Evolutionary conservation across 1,140 invertebrate genomes (phyloP).

Genomic region (Solenopsis fugax): DNA sequence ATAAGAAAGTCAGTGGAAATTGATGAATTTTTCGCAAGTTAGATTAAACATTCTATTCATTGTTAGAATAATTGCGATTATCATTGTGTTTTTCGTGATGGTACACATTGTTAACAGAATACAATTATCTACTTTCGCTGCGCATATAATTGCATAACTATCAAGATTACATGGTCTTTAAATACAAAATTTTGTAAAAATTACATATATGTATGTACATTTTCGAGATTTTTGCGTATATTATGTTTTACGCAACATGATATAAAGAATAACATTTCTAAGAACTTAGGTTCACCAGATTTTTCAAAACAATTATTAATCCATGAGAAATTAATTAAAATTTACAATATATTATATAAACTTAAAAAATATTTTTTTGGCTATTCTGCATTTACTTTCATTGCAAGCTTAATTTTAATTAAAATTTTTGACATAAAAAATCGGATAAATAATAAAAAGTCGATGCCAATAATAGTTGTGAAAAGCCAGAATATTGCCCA

Average conservation of each 20-base stretch:
- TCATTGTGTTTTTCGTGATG: background rate
- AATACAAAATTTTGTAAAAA: background rate
- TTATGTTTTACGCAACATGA: background rate
- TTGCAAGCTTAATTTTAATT: background rate
- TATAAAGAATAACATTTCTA: background rate
- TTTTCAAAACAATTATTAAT: background rate
- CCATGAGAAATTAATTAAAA: conserved; percentile 3
- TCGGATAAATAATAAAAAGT: conserved; percentile 1
- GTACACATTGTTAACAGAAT: background rate
- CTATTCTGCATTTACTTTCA: background rate
- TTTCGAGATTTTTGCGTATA: background rate
- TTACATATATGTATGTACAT: background rate
- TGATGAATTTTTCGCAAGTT: conserved; percentile 37
- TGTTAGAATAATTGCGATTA: conserved; percentile 23
- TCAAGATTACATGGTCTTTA: background rate
- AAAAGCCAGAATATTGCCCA: conserved; percentile 30
- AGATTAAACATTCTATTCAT: conserved; percentile 28
- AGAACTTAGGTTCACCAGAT: background rate
- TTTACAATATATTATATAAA: background rate
- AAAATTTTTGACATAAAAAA: conserved; percentile 22
- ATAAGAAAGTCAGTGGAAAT: background rate
- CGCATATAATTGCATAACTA: conserved; percentile 18
- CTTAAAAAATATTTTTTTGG: background rate
- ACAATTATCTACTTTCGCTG: background rate
- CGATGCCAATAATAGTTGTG: conserved; percentile 11